phyloP scores from a whole-genome alignment of 2,113 vertebrate genomes.

The Clupea harengus region DNA sequence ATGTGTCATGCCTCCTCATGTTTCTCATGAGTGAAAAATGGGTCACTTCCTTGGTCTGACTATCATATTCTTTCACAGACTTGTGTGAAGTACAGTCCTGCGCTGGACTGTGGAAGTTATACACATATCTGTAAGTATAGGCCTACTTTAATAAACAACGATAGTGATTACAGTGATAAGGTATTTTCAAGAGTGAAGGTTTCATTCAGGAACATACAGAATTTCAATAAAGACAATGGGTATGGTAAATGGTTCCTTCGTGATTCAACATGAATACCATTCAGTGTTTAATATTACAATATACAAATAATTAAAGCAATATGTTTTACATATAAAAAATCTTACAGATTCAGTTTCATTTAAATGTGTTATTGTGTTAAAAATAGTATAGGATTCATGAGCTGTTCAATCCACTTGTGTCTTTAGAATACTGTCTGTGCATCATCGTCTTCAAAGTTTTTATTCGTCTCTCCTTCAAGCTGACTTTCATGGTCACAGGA shows the following conservation, averaged over 20 bases:
- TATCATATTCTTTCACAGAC: too few relatives aligned
- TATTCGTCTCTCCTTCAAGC: background rate
- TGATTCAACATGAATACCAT: background rate
- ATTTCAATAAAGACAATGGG: background rate
- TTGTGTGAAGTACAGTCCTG: too few relatives aligned
- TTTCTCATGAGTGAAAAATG: background rate
- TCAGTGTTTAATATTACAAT: background rate
- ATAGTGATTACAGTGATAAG: too few relatives aligned
- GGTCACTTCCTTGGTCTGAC: background rate
- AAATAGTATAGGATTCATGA: background rate
- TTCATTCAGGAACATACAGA: background rate
- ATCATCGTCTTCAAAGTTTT: background rate
- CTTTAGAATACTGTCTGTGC: background rate
- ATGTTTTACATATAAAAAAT: background rate
- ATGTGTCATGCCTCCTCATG: background rate
- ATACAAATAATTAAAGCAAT: background rate
- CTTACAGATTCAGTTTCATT: background rate
- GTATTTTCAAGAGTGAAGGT: background rate
- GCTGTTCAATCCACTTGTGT: background rate
- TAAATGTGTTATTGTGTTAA: background rate
- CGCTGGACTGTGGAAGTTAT: too few relatives aligned
- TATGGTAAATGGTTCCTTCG: background rate
- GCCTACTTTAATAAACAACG: too few relatives aligned
- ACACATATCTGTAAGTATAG: too few relatives aligned
- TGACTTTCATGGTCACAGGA: background rate